phyloP scores from a whole-genome alignment of 2,797 vertebrate genomes.

The Chromis chromis region DNA sequence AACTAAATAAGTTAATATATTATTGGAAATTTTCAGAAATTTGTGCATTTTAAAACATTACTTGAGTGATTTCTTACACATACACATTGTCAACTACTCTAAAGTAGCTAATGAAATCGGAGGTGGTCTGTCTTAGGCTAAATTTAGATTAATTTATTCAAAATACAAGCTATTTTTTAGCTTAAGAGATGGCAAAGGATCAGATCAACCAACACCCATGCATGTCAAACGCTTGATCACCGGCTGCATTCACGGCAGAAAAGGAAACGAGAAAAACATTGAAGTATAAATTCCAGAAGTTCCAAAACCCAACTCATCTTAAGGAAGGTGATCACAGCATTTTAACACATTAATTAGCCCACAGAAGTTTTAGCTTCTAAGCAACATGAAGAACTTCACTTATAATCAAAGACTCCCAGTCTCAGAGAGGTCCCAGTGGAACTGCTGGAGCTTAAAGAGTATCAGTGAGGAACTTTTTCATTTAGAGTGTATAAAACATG shows the following conservation, averaged over 20 bases:
- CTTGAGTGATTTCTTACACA: background rate
- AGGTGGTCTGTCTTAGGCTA: background rate
- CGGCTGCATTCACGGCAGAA: constrained; percentile 12
- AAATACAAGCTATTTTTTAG: background rate
- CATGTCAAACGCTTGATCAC: background rate
- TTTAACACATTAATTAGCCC: constrained; percentile 56
- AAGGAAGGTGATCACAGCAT: constrained; percentile 47
- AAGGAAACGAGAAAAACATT: constrained; percentile 15
- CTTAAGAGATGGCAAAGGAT: background rate
- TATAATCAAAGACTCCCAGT: constrained; percentile 53
- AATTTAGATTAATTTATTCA: background rate
- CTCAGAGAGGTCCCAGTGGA: constrained; percentile 43
- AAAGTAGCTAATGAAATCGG: background rate
- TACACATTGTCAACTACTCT: background rate
- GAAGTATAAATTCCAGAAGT: constrained; percentile 14
- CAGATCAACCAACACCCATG: background rate
- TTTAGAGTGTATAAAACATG: constrained; percentile 63
- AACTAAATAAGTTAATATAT: background rate
- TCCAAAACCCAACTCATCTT: constrained; percentile 4
- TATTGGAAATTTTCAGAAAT: background rate
- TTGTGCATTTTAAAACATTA: background rate
- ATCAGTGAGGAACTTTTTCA: constrained; percentile 49
- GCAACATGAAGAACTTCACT: constrained; percentile 32
- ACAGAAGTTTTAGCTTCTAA: constrained; percentile 43
- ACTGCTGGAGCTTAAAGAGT: constrained; percentile 37